Percentiles rank a stretch among this genome's conserved stretches.
Evolutionary conservation across 2,113 vertebrate genomes (phyloP).

Genomic region (Alces alces): DNA sequence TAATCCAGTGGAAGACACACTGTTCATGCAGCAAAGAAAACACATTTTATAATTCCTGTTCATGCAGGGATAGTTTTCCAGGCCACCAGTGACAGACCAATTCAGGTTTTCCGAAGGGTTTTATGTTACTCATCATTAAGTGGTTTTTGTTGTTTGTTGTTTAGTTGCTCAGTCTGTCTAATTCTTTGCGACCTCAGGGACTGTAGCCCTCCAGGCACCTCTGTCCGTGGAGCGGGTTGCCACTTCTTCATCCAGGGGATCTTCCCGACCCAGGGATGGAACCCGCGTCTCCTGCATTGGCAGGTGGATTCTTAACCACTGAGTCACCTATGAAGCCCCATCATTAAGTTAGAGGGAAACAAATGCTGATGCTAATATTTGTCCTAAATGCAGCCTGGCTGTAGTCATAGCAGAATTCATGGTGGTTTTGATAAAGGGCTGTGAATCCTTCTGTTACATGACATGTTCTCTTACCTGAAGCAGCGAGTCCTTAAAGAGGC

Average conservation of each 20-base stretch:
- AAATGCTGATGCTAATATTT: background rate
- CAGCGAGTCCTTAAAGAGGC: background rate
- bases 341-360: background rate
- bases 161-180: background rate
- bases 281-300: background rate
- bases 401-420: background rate
- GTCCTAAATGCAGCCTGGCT: background rate
- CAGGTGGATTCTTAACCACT: background rate
- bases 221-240: background rate
- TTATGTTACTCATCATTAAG: background rate
- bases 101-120: background rate
- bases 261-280: background rate
- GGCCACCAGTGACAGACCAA: background rate
- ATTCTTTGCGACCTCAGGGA: background rate
- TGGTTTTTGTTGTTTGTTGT: background rate
- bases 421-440: background rate
- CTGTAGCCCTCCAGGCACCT: background rate
- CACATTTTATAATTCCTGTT: background rate
- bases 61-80: background rate
- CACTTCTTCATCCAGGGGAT: background rate
- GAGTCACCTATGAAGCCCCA: background rate
- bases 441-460: background rate
- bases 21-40: background rate
- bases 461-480: background rate
- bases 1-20: background rate